Evolutionary conservation across 1,140 invertebrate species (phyloP), one percentile per base, ranked within the genome.

Genomic region (Battus philenor): DNA sequence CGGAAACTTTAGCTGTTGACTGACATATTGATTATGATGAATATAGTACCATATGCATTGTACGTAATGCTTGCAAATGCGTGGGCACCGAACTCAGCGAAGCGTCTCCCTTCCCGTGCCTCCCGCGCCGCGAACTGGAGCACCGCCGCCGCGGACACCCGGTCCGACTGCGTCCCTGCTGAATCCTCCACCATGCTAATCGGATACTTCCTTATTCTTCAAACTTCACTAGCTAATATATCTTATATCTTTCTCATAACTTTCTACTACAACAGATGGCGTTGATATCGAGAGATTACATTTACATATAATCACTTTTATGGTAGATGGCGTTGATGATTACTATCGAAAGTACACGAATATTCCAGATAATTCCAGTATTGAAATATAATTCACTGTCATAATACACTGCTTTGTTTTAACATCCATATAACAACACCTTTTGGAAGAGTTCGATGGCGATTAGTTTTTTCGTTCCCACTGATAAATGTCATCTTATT

Each of bases 51-150:
- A 44, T 82, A 79, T 39, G 68, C 58, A 55, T 80, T 82, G 17
- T 77, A 82, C 7, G 70, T 72, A 57, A 84, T 69, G 62, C 66
- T 74, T 0, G 80, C 72, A 18, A 77, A 79, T 1, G 78, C 78
- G 12, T 82, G 78, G 1, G 80, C 78, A 0, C 76, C 76, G 11
- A 84, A 84, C 47, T 84, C 80, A 0, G 74, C 62, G 7, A 77
- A 68, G 2, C 80, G 50, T 9, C 80, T 38, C 0, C 80, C 80
- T 34, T 84, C 76, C 13, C 78, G 50, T 16, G 78, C 78, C 54
- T 84, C 80, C 20, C 74, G 64, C 4, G 80, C 78, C 2, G 80
- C 78, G 22, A 77, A 77, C 32, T 82, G 74, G 0, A 82, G 53
- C 5, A 82, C 73, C 3, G 76, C 77, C 2, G 81, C 78, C 1